Percentiles rank a stretch among this genome's conserved stretches.
These are phyloP conservation scores for Sitta europaea DNA, from an alignment of 2,113 vertebrate genomes.

Conservation along the genomic window DNA sequence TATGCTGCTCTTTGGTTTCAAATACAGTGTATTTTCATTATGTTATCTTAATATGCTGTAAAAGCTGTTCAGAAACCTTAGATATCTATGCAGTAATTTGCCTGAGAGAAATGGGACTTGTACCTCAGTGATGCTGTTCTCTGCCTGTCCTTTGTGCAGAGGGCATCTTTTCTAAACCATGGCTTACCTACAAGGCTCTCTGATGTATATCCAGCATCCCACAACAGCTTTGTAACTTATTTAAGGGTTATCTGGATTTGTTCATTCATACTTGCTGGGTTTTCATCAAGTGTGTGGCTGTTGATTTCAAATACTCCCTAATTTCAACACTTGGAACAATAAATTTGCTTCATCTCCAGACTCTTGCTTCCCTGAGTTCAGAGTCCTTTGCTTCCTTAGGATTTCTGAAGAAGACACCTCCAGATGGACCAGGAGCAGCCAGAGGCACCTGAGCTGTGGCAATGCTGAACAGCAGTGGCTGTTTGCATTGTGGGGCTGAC, in stretches of 20 bases:
- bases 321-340: slow-evolving; percentile 54
- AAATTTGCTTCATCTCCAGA: slow-evolving; percentile 58
- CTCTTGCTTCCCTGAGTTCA: not conserved
- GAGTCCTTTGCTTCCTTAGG: not conserved
- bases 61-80: slow-evolving; percentile 39
- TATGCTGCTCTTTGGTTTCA: slow-evolving; percentile 55
- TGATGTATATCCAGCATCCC: not conserved
- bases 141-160: slow-evolving; percentile 4
- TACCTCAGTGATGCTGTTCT: slow-evolving; percentile 49
- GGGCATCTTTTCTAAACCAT: slow-evolving; percentile 6
- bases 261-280: not conserved
- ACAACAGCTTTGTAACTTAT: slow-evolving; percentile 7
- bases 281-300: slow-evolving; percentile 36
- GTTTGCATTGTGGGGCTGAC: not conserved
- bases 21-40: slow-evolving; percentile 54
- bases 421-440: not conserved
- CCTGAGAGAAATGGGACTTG: slow-evolving; percentile 8
- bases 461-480: not conserved
- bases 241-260: not conserved
- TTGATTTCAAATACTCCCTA: slow-evolving; percentile 18
- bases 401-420: not conserved
- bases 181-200: not conserved
- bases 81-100: slow-evolving; percentile 65
- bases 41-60: not conserved
- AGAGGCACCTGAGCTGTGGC: not conserved